phyloP scores from a whole-genome alignment of 2,797 vertebrate species.

The Sebastes paucispinis region DNA sequence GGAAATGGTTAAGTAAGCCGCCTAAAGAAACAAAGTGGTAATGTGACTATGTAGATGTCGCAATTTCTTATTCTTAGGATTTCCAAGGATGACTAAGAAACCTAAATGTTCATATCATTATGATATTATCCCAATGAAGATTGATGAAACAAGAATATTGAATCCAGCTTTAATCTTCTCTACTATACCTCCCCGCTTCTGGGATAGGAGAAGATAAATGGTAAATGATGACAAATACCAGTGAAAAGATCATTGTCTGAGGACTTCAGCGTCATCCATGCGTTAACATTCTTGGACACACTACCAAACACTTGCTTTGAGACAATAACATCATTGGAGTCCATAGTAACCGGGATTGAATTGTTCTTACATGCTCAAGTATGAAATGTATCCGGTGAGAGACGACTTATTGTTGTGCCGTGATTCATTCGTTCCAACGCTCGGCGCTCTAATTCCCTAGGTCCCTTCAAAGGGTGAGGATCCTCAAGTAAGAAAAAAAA shows the following conservation, averaged over 20 bases:
- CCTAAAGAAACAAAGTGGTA: not conserved
- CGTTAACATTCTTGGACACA: not conserved
- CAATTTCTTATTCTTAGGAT: not conserved
- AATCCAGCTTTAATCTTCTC: not conserved
- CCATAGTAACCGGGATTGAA: slow-evolving; percentile 31
- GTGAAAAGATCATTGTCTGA: not conserved
- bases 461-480: slow-evolving; percentile 39
- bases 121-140: not conserved
- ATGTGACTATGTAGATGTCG: not conserved
- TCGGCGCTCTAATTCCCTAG: slow-evolving; percentile 62
- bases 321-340: slow-evolving; percentile 21
- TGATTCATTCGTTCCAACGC: slow-evolving; percentile 56
- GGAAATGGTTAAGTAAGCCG: not conserved
- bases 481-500: slow-evolving; percentile 28
- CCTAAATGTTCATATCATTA: not conserved
- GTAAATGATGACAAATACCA: not conserved
- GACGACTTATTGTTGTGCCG: slow-evolving; percentile 54
- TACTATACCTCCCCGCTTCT: not conserved
- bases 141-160: not conserved
- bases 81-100: not conserved
- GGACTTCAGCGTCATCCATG: not conserved
- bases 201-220: not conserved
- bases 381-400: slow-evolving; percentile 57
- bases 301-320: slow-evolving; percentile 8
- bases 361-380: slow-evolving; percentile 43